phyloP scores from a whole-genome alignment of 37 sponge, comb jelly and placozoan genomes.

The Amphimedon queenslandica region DNA sequence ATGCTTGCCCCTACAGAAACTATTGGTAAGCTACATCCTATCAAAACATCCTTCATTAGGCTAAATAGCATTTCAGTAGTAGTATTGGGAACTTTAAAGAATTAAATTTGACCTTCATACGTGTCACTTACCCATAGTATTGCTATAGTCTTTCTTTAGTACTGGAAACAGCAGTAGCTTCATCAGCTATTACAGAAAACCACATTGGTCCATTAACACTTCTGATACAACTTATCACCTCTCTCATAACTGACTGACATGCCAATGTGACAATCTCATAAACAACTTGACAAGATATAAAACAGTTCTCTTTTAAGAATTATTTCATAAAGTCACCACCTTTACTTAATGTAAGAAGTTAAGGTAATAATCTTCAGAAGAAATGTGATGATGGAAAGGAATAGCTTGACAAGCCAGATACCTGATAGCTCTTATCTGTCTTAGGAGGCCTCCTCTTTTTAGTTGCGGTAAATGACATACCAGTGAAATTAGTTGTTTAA shows the following conservation, averaged over 20 bases:
- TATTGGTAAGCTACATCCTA: conserved; percentile 29
- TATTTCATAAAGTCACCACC: too few relatives aligned
- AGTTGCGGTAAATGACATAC: not conserved
- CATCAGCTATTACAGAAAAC: conserved; percentile 56
- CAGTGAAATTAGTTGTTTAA: not conserved
- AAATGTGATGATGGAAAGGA: not conserved
- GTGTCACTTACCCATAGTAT: conserved; percentile 44
- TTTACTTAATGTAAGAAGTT: too few relatives aligned
- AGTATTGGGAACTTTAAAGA: conserved; percentile 42
- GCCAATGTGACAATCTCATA: conserved; percentile 36
- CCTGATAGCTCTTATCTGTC: not conserved
- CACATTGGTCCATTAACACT: conserved; percentile 37
- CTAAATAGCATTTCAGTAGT: conserved; percentile 34
- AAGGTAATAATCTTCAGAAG: not conserved
- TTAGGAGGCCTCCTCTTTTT: not conserved
- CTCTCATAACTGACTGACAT: too few relatives aligned
- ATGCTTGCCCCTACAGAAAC: conserved; percentile 37
- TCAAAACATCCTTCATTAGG: conserved; percentile 40
- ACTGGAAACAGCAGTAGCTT: conserved; percentile 51
- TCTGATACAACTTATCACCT: conserved; percentile 23
- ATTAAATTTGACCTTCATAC: conserved; percentile 35
- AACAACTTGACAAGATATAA: conserved; percentile 31
- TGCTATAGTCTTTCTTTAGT: conserved; percentile 37
- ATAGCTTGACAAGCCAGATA: not conserved
- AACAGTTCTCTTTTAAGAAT: conserved; percentile 17